Evolutionary conservation across 2,888 invertebrate genomes (phyloP), one percentile per base, ranked within the genome.

Genomic region (Thera britannica): DNA sequence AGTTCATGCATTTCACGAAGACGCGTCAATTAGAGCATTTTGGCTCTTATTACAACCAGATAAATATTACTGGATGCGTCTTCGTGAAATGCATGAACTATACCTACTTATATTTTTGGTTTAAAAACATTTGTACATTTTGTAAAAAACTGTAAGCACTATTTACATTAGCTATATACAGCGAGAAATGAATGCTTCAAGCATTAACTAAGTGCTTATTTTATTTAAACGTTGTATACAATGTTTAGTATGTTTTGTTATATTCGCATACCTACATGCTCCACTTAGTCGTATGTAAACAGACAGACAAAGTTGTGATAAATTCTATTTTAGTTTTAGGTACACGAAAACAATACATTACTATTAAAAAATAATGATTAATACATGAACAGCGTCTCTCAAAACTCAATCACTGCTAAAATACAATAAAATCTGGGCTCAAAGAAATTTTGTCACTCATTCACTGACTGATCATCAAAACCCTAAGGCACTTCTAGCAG

Each of bases 61-160:
- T 23, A 23, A 23, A 23, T 23, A 23, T 23, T 23, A 23, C 23
- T 23, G 23, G 23, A 23, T 23, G 23, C 23, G 23, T 23, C 23
- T 23, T 23, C 23, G 23, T 23, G 23, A 23, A 23, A 23, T 23
- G 23, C 23, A 23, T 23, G 23, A 23, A 23, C 8, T n/a, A 6
- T 38, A 36, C 49, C 38, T 68, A 52, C 12, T 58, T 68, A 69
- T 52, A 67, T 71, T 66, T 68, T 72, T 68, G 63, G 65, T 76
- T 79, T 75, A 76, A 75, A 77, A 79, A 80, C 79, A 81, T 81
- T 75, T 83, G 80, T 82, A 81, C 82, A 80, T 77, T 77, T 75
- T 82, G 79, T 80, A 83, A 82, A 83, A 75, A 58, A 63, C 41
- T 35, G 57, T 68, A 58, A 67, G 62, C 60, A 64, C 57, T 69